Evolutionary conservation across 1,140 invertebrate genomes (phyloP).

Genomic region (Tetragnatha versicolor): DNA sequence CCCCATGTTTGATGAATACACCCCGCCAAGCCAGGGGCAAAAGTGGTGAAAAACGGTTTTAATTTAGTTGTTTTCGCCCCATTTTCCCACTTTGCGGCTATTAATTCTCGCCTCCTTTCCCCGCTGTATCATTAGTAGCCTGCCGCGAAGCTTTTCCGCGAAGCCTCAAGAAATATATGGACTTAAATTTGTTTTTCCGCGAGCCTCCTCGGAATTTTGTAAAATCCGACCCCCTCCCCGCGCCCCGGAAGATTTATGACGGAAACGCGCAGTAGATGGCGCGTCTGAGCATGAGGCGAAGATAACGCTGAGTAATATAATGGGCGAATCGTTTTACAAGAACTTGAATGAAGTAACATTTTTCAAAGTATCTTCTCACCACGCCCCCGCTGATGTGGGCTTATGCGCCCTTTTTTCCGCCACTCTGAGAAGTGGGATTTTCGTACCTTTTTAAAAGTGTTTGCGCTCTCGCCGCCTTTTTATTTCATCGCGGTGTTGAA

Average conservation of each 20-base stretch:
- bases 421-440: background rate
- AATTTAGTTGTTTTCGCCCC: slow-evolving; percentile 25
- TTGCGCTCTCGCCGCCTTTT: slow-evolving; percentile 19
- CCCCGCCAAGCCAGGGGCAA: too few species aligned
- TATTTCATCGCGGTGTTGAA: slow-evolving; percentile 20
- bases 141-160: background rate
- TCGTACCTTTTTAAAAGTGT: slow-evolving; percentile 32
- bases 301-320: slow-evolving; percentile 19
- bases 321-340: slow-evolving; percentile 38
- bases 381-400: slow-evolving; percentile 33
- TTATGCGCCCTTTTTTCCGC: slow-evolving; percentile 6
- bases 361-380: slow-evolving; percentile 36
- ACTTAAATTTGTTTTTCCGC: slow-evolving; percentile 33
- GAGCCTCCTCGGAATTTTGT: slow-evolving; percentile 22
- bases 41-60: slow-evolving; percentile 19
- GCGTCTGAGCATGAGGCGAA: slow-evolving; percentile 23
- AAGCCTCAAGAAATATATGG: slow-evolving; percentile 13
- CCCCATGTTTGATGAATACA: too few species aligned
- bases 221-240: background rate
- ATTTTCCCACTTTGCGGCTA: slow-evolving; percentile 4
- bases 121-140: slow-evolving; percentile 8
- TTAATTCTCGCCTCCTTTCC: slow-evolving; percentile 20
- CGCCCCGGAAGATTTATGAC: slow-evolving; percentile 33
- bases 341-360: slow-evolving; percentile 47
- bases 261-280: slow-evolving; percentile 46